Conservation (phyloP, 2,113 vertebrate genomes). For the Zosterops borbonicus region DNA sequence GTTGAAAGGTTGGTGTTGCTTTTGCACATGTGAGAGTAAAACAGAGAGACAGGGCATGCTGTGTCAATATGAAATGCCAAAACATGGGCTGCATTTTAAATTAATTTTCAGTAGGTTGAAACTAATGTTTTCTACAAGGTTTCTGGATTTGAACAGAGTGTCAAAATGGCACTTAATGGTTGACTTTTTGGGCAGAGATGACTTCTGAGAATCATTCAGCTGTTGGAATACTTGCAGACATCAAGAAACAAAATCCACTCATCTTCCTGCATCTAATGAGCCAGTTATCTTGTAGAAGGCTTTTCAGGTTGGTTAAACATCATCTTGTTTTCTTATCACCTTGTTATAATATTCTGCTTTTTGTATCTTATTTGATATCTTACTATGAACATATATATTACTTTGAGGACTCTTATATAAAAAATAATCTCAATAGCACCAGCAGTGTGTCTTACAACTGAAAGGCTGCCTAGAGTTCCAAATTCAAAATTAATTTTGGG, state of each 20-base stretch:
- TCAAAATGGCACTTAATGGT: background rate
- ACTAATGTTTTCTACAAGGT: background rate
- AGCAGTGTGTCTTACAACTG: background rate
- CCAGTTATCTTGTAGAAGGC: background rate
- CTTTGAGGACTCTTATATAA: background rate
- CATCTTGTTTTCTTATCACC: background rate
- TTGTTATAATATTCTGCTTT: background rate
- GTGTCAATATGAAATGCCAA: constrained; percentile 15
- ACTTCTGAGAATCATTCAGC: background rate
- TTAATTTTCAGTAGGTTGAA: constrained; percentile 14
- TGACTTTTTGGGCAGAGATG: background rate
- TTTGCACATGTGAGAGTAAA: constrained; percentile 44
- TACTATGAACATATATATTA: background rate
- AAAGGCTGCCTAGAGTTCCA: background rate
- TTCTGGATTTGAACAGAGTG: background rate
- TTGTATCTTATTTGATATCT: background rate
- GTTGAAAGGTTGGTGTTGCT: constrained; percentile 43
- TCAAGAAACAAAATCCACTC: background rate
- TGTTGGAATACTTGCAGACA: background rate
- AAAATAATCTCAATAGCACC: background rate
- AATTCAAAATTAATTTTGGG: background rate
- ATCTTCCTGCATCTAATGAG: background rate
- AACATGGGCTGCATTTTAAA: constrained; percentile 33
- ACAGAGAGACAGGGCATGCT: constrained; percentile 33
- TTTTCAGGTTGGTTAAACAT: background rate